Base-by-base conservation (phyloP, 2,113 vertebrate genomes). In the Aspidoscelis tigris region DNA sequence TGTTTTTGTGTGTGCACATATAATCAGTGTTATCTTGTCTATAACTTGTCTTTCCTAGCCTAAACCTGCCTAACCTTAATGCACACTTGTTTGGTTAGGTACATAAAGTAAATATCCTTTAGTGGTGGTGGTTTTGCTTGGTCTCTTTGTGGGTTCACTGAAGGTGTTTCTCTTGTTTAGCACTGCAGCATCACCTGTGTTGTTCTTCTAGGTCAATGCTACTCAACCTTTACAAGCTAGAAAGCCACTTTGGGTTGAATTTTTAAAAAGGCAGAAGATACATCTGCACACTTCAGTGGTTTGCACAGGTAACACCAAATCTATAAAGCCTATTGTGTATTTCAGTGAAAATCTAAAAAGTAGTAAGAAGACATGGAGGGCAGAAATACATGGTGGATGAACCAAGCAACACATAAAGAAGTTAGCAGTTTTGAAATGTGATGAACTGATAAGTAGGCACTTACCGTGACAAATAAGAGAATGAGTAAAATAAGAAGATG, bases 141-240 rank as follows among this genome's bases (percentile, higher is more conserved):
- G 82, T 22, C 66, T 64, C n/a, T 75, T 58, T 0, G 0, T 21
- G n/a, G 83, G 84, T 89, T 91, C 86, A 87, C 41, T 69, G 69
- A 87, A 71, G 58, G 83, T 85, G 61, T 43, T 80, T 87, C 65
- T 12, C 78, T 90, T 89, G 78, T 72, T 87, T 53, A 76, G 50
- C 82, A 70, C 0, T 0, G 71, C 83, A 69, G 66, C 61, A 86
- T 76, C 75, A 91, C 53, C 24, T 81, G 9, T 79, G 77, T 84
- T 84, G 88, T 87, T 85, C 84, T 90, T 92, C 89, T 88, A 88
- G 87, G 87, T 90, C 83, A 88, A 44, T 86, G 79, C 53, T 88
- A 89, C 22, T 8, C 71, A 90, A 84, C 76, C 44, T 77, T 75
- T 83, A 89, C 53, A 68, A 90, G 81, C 0, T 83, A 84, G 84